These are phyloP conservation scores for Gerris buenoi DNA, from an alignment of 1,140 invertebrate species.

Conservation along the genomic window DNA sequence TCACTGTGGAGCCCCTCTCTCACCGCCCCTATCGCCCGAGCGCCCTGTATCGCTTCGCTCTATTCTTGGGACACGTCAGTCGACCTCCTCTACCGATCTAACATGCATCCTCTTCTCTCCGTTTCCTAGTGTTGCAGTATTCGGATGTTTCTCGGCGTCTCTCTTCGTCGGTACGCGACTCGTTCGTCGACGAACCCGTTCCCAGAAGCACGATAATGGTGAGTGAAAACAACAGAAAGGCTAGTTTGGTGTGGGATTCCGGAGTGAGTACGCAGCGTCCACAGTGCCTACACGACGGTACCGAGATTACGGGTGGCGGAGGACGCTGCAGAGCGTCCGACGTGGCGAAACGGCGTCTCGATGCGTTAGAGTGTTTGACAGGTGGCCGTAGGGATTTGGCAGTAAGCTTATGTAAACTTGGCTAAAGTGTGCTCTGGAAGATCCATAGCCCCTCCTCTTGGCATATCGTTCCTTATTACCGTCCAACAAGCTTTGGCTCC, in stretches of 20 bases:
- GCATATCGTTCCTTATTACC: not conserved
- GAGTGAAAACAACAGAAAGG: no score
- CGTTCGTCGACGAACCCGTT: not conserved
- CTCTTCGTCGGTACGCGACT: not conserved
- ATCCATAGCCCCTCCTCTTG: not conserved
- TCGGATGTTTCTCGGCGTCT: not conserved
- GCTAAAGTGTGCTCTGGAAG: not conserved
- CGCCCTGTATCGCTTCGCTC: not conserved
- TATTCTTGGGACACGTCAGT: not conserved
- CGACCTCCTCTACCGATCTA: not conserved
- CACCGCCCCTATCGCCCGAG: not conserved
- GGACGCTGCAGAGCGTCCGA: no score
- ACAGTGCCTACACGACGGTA: no score
- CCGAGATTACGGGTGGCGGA: no score
- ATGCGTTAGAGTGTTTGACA: not conserved
- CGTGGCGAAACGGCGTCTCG: no score
- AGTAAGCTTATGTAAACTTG: not conserved
- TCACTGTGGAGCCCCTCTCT: not conserved
- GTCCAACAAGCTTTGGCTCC: not conserved
- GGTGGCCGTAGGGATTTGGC: not conserved
- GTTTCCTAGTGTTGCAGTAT: not conserved
- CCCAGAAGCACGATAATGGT: not conserved
- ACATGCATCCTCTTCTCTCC: not conserved
- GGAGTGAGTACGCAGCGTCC: no score
- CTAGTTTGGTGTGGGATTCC: no score